These are phyloP conservation scores for Glaucomys volans DNA, from an alignment of 2,113 vertebrate species.

Conservation along the genomic window DNA sequence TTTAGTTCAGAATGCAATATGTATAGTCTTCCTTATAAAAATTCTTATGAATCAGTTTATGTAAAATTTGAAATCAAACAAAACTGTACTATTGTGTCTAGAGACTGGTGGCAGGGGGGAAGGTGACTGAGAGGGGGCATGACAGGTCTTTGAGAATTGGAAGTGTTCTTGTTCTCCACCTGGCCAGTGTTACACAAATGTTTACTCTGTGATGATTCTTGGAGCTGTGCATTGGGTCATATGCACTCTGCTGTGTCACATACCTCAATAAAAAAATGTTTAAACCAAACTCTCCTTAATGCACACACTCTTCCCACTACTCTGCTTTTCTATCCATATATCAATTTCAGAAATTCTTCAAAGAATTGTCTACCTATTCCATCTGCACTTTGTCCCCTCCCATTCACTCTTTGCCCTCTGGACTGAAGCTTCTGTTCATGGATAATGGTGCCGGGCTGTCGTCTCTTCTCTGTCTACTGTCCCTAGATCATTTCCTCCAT, in stretches of 20 bases:
- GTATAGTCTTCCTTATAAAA: not conserved
- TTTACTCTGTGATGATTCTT: not conserved
- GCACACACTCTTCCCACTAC: too few relatives aligned
- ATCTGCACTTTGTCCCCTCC: not conserved
- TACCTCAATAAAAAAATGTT: not conserved
- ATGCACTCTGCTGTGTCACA: not conserved
- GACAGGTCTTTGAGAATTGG: not conserved
- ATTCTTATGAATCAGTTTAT: not conserved
- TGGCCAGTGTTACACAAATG: not conserved
- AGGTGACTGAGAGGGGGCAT: not conserved
- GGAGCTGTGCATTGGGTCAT: not conserved
- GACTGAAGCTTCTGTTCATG: not conserved
- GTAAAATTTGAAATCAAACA: not conserved
- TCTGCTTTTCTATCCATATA: not conserved
- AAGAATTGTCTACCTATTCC: not conserved
- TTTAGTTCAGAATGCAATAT: not conserved
- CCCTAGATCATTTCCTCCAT: not conserved
- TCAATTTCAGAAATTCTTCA: not conserved
- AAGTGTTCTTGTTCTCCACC: not conserved
- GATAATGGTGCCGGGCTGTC: not conserved
- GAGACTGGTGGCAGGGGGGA: not conserved
- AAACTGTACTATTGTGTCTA: not conserved
- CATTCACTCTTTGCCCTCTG: not conserved
- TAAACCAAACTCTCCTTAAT: not conserved
- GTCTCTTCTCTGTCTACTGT: not conserved